phyloP scores from a whole-genome alignment of 2,797 vertebrate species.

The Argya squamiceps region DNA sequence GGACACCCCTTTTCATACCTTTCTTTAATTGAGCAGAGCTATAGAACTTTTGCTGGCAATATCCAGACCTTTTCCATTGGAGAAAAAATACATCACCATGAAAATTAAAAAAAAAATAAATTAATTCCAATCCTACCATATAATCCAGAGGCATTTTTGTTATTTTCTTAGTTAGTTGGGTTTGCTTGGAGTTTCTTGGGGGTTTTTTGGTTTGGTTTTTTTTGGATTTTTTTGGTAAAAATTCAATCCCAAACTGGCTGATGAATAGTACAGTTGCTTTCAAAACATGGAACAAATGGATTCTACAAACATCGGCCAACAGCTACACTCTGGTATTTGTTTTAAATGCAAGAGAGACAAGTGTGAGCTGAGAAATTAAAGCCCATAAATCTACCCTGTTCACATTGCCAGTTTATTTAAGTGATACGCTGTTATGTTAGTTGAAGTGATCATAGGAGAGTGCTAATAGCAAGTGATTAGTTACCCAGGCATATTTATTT shows the following conservation, averaged over 20 bases:
- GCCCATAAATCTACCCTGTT: slow-evolving; percentile 8
- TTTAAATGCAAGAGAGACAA: slow-evolving; percentile 31
- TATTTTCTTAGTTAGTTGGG: not conserved
- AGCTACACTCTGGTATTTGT: slow-evolving; percentile 37
- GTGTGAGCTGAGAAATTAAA: slow-evolving; percentile 42
- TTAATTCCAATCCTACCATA: not conserved
- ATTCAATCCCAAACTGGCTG: not conserved
- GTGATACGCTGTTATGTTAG: slow-evolving; percentile 44
- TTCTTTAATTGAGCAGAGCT: not conserved
- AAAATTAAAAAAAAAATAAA: not conserved
- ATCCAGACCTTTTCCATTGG: not conserved
- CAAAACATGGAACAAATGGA: slow-evolving; percentile 45
- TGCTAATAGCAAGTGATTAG: slow-evolving; percentile 55
- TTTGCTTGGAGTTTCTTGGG: not conserved
- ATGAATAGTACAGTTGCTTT: not conserved
- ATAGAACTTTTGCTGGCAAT: not conserved
- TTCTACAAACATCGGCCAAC: not conserved
- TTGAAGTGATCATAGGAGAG: slow-evolving; percentile 35
- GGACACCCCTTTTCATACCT: not conserved
- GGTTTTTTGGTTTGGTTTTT: not conserved
- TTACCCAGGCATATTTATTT: slow-evolving; percentile 55
- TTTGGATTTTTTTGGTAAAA: not conserved
- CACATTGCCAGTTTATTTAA: slow-evolving; percentile 46
- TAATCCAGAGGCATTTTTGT: not conserved
- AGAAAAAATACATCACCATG: not conserved